Evolutionary conservation across 2,797 vertebrate species (phyloP), one percentile per base, ranked within the genome.

Genomic region (Bovichtus diacanthus): DNA sequence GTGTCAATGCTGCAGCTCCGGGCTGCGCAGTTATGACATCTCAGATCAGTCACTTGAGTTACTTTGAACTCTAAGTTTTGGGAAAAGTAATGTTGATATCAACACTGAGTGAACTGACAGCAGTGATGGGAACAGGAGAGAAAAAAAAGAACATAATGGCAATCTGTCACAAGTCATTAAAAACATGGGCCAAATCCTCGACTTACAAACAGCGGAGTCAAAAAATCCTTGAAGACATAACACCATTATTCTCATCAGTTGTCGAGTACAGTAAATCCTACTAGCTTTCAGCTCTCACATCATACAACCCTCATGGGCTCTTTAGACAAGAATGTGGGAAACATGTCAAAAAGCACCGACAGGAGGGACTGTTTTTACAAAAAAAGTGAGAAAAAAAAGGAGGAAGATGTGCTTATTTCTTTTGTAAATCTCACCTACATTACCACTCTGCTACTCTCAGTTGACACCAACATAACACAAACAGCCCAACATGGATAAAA

Each of bases 21-120:
- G 78, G 84, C 80, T 74, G 64, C 63, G 63, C 55, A 25, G 60
- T 77, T 85, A 76, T 76, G 66, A 87, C 74, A 73, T 79, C 66
- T 70, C 61, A 62, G 64, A 85, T 83, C 70, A 55, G 49, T 72
- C 54, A 39, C 56, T 74, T 41, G 13, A 41, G 82, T 84, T 34
- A 61, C 43, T 74, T 59, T 60, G 6, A 47, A 64, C 75, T 63
- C 0, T 0, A 68, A 70, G 25, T 77, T 47, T 34, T 11, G 29
- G 43, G 38, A 44, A 62, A 53, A 25, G 13, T 12, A 55, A 46
- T 12, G 43, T 59, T 67, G 41, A 69, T 51, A 50, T 47, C 51
- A 70, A 69, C 23, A 59, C 4, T 9, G 50, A 56, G 29, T 15
- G 11, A 78, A 61, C 25, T 59, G 76, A 66, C 29, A 46, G 64